These are phyloP conservation scores for Nesogale talazaci DNA, from an alignment of 2,113 vertebrate species.

Conservation along the genomic window DNA sequence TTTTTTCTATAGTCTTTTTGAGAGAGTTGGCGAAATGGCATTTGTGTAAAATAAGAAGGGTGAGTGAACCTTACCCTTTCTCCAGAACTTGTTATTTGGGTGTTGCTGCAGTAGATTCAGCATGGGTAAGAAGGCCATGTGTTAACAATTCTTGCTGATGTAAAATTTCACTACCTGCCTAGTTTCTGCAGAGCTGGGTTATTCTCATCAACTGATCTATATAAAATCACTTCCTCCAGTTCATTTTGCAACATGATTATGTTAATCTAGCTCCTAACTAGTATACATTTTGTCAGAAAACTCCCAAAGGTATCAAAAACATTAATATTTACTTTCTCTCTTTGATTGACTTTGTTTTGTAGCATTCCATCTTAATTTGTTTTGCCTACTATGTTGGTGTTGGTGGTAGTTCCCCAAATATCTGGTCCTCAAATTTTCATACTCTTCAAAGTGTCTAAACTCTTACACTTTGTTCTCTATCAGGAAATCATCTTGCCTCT, in stretches of 20 bases:
- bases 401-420: background rate
- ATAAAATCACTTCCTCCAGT: conserved; percentile 25
- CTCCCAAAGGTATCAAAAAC: background rate
- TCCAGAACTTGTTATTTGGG: background rate
- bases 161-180: conserved; percentile 9
- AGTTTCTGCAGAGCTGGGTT: background rate
- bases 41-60: conserved; percentile 21
- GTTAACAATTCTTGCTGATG: background rate
- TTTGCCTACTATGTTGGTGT: background rate
- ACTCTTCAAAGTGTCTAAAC: background rate
- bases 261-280: background rate
- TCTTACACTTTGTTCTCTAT: background rate
- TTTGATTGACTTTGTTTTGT: background rate
- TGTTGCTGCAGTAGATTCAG: background rate
- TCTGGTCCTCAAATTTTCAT: background rate
- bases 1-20: background rate
- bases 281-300: background rate
- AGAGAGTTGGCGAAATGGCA: background rate
- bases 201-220: background rate
- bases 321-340: background rate
- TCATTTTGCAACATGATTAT: background rate
- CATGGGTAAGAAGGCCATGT: background rate
- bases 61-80: background rate
- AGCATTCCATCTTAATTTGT: background rate
- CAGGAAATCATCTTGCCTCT: background rate